phyloP scores from a whole-genome alignment of 2,888 invertebrate genomes.

The Ornithoptera alexandrae region DNA sequence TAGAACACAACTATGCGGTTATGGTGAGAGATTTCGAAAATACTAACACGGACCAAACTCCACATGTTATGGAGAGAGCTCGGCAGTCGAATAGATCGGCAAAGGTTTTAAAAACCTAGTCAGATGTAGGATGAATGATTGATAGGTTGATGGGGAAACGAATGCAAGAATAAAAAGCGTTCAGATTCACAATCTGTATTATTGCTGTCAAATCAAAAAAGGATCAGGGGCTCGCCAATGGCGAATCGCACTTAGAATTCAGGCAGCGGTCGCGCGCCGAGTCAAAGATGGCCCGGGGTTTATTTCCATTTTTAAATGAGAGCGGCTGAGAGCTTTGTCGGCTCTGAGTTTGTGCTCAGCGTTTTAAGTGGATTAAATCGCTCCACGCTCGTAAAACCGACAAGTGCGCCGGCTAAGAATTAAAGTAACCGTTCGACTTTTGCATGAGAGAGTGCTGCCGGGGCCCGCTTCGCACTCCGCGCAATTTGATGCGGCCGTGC shows the following conservation, averaged over 20 bases:
- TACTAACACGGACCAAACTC: background rate
- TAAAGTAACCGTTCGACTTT: conserved; percentile 80
- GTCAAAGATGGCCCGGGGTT: conserved; percentile 77
- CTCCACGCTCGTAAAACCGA: conserved; percentile 79
- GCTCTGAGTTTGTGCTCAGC: conserved; percentile 77
- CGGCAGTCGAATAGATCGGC: background rate
- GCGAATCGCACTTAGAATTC: conserved; percentile 73
- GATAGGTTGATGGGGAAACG: conserved; percentile 11
- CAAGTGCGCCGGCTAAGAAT: conserved; percentile 78
- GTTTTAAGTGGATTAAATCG: conserved; percentile 82
- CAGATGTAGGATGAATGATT: conserved; percentile 12
- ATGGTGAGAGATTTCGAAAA: background rate
- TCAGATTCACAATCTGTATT: conserved; percentile 26
- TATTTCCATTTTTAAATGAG: conserved; percentile 81
- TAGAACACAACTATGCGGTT: no score
- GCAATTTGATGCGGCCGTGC: conserved; percentile 59
- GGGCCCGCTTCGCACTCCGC: conserved; percentile 64
- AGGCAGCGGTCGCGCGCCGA: conserved; percentile 66
- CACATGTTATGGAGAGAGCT: no score
- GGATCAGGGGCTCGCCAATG: conserved; percentile 62
- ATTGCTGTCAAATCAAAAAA: conserved; percentile 51
- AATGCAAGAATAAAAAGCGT: conserved; percentile 8
- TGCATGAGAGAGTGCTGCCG: conserved; percentile 77
- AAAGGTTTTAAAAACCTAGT: conserved; percentile 1
- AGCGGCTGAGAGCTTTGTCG: conserved; percentile 80